Conservation (phyloP, 2,113 vertebrate species). For the Prinia subflava region DNA sequence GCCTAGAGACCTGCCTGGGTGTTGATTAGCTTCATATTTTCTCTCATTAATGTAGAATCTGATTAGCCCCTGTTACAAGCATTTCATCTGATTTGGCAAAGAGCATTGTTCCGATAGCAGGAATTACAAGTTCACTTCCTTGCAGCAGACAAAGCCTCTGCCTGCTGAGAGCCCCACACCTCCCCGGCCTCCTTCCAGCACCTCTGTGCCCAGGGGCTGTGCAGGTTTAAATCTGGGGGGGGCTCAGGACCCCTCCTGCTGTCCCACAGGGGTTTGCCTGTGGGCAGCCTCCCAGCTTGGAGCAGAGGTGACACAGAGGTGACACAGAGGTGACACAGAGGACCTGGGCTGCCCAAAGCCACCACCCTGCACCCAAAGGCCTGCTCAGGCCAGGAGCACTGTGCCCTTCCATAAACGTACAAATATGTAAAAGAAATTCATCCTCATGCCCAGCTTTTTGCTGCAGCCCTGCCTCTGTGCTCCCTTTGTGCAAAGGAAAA, state of each 20-base stretch:
- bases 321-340: not conserved
- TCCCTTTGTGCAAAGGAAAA: conserved; percentile 34
- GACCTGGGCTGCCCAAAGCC: not conserved
- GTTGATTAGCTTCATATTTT: conserved; percentile 86
- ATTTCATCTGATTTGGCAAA: conserved; percentile 66
- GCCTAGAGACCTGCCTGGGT: conserved; percentile 81
- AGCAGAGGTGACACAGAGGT: not conserved
- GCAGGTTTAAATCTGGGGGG: accelerated
- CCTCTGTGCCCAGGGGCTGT: not conserved
- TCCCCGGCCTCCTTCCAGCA: not conserved
- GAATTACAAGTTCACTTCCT: conserved; percentile 43
- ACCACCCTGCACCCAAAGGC: accelerated
- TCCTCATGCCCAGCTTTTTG: not conserved
- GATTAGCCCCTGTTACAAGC: conserved; percentile 82
- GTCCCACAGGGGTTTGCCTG: accelerated
- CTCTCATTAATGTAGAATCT: conserved; percentile 87
- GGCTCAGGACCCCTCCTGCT: not conserved
- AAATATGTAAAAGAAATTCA: not conserved
- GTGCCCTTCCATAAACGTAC: accelerated
- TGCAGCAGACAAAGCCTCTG: not conserved
- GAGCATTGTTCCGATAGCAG: conserved; percentile 56
- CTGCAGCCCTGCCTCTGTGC: conserved; percentile 45
- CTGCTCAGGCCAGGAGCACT: not conserved
- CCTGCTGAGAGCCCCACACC: not conserved
- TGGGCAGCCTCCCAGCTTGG: not conserved